These are phyloP conservation scores for Epinephelus moara DNA, from an alignment of 2,113 vertebrate species.

Conservation along the genomic window DNA sequence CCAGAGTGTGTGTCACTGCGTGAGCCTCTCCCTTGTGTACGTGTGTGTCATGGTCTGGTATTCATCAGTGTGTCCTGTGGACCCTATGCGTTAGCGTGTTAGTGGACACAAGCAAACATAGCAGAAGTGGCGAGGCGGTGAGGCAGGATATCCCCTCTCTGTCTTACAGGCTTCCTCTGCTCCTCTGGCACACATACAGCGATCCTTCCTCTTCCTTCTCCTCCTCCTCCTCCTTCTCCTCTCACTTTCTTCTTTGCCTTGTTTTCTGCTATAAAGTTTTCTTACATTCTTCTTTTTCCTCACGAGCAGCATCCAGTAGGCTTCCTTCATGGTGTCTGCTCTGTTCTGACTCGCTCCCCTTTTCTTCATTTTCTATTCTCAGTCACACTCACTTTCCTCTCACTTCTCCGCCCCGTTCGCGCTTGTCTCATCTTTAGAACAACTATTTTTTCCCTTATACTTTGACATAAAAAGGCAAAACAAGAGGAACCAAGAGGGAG, in stretches of 20 bases:
- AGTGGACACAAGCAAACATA: constrained; percentile 57
- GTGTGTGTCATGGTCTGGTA: constrained; percentile 64
- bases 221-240: constrained; percentile 47
- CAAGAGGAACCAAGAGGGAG: constrained; percentile 33
- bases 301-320: background rate
- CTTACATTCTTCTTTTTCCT: constrained; percentile 1
- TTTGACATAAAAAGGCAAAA: constrained; percentile 32
- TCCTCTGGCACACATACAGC: constrained; percentile 57
- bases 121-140: constrained; percentile 39
- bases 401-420: constrained; percentile 6
- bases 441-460: constrained; percentile 7
- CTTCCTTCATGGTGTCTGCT: background rate
- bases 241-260: constrained; percentile 52
- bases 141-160: constrained; percentile 82
- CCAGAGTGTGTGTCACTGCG: constrained; percentile 24
- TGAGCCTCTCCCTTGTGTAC: constrained; percentile 37
- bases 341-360: background rate
- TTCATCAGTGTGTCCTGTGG: constrained; percentile 68
- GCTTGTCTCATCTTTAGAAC: constrained; percentile 32
- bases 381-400: constrained; percentile 28
- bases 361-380: constrained; percentile 24
- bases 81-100: constrained; percentile 33
- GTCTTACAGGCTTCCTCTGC: constrained; percentile 80
- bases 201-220: constrained; percentile 62
- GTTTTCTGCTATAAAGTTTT: constrained; percentile 24